Conservation (phyloP, 2,113 vertebrate genomes). For the Xiphophorus hellerii region DNA sequence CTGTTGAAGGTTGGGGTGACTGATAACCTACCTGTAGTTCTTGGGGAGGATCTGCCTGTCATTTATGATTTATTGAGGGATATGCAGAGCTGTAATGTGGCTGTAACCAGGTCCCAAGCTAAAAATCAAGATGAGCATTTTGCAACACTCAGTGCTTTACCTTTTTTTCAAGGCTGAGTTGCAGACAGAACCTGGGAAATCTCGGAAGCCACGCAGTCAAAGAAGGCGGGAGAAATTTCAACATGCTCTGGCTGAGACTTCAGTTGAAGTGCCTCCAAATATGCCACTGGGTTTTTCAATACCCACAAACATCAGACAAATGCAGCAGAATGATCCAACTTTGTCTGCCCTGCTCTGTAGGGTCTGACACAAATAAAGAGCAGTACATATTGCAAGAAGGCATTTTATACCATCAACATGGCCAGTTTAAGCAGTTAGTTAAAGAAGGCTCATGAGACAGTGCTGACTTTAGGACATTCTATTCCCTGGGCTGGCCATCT, state of each 20-base stretch:
- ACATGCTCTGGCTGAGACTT: not conserved
- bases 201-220: not conserved
- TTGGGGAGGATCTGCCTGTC: not conserved
- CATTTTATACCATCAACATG: not conserved
- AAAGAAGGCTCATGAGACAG: no score
- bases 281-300: not conserved
- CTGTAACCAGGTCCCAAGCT: not conserved
- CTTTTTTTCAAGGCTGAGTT: not conserved
- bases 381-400: not conserved
- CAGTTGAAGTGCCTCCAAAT: not conserved
- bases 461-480: no score
- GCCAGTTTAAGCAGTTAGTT: no score
- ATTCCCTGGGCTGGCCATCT: no score
- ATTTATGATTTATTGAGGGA: not conserved
- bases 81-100: not conserved
- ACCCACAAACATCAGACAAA: not conserved
- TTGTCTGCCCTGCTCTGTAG: not conserved
- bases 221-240: not conserved
- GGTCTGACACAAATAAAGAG: constrained; percentile 1
- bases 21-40: not conserved
- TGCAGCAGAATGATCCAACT: not conserved
- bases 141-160: not conserved
- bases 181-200: not conserved
- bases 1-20: not conserved
- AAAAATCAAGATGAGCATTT: not conserved